Evolutionary conservation across 2,113 vertebrate genomes (phyloP).

Genomic region (Okapia johnstoni): DNA sequence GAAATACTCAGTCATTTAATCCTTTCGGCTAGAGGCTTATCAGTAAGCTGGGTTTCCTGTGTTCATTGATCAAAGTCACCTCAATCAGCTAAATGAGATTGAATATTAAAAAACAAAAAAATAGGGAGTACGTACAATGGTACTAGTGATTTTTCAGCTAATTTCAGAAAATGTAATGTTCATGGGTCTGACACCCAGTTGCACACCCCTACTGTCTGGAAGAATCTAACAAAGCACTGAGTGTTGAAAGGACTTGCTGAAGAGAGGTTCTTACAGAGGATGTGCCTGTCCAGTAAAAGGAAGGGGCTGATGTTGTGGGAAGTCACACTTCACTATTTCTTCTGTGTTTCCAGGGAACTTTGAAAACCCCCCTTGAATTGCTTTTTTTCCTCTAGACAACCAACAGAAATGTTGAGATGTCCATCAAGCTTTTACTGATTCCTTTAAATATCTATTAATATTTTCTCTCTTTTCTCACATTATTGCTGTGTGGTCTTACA

Average conservation of each 20-base stretch:
- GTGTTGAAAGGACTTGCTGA: too few species aligned
- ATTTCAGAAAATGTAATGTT: not conserved
- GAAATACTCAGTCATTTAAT: not conserved
- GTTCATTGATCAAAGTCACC: not conserved
- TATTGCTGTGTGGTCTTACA: not conserved
- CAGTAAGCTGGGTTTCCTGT: not conserved
- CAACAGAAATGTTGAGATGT: not conserved
- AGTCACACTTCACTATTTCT: not conserved
- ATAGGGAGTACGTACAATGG: not conserved
- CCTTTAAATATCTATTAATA: not conserved
- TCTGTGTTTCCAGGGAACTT: not conserved
- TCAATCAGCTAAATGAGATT: not conserved
- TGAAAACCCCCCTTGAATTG: not conserved
- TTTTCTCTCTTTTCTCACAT: not conserved
- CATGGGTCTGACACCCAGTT: not conserved
- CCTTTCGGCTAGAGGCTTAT: not conserved
- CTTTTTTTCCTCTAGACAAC: not conserved
- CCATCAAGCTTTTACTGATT: not conserved
- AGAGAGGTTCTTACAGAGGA: rapidly evolving
- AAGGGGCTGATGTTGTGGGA: not conserved
- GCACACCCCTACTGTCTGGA: not conserved
- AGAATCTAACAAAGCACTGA: not conserved
- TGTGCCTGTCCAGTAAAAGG: not conserved
- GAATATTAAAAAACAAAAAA: not conserved
- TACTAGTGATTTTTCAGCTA: not conserved